Percentiles rank a stretch among this genome's conserved stretches.
Evolutionary conservation across 2,888 invertebrate genomes (phyloP).

Genomic region (Schizaphis graminum): DNA sequence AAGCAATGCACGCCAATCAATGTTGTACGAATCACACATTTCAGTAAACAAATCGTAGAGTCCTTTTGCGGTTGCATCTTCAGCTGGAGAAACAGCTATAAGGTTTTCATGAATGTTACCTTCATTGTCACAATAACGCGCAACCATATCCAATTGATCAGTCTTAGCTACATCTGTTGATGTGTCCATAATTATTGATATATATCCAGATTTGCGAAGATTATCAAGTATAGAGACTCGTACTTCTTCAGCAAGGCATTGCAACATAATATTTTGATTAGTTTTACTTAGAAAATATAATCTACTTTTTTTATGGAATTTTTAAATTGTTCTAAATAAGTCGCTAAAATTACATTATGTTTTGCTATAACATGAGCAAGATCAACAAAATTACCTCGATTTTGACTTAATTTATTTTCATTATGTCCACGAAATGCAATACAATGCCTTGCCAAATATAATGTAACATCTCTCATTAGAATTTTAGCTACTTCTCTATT

Average conservation of each 20-base stretch:
- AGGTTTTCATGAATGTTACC: neutral
- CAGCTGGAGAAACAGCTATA: conserved; percentile 6
- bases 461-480: neutral
- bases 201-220: conserved; percentile 4
- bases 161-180: neutral
- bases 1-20: conserved; percentile 6
- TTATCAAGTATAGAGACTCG: neutral
- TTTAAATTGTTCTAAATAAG: neutral
- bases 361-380: neutral
- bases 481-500: neutral
- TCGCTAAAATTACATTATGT: neutral
- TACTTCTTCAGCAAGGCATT: conserved; percentile 1
- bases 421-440: neutral
- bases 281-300: conserved; percentile 1
- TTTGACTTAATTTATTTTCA: neutral
- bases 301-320: neutral
- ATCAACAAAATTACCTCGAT: neutral
- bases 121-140: neutral
- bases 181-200: neutral
- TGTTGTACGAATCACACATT: neutral
- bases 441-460: neutral
- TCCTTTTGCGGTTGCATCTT: conserved; percentile 2
- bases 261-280: conserved; percentile 5
- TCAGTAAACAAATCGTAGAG: neutral
- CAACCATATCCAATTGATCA: conserved; percentile 7